These are phyloP conservation scores for Sebastiscus tertius DNA, from an alignment of 2,797 vertebrate species.

Conservation along the genomic window DNA sequence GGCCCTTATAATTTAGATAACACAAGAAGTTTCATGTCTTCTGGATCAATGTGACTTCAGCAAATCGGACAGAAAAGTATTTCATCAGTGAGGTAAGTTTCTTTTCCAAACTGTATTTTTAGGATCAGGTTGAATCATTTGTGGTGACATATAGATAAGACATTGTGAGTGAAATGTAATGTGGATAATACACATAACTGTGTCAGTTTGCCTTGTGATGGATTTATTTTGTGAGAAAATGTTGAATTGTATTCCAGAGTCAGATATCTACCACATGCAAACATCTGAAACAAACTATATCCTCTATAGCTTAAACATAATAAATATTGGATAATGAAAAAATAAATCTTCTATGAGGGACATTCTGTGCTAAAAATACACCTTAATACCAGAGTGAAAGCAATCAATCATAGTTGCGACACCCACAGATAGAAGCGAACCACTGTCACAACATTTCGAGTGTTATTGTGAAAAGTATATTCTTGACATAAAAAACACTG, in stretches of 20 bases:
- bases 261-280: neutral
- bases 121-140: neutral
- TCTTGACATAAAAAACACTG: neutral
- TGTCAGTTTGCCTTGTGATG: neutral
- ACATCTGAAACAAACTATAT: neutral
- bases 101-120: neutral
- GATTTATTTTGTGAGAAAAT: neutral
- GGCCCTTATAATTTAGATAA: neutral
- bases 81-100: slow-evolving; percentile 53
- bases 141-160: neutral
- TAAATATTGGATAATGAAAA: neutral
- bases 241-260: neutral
- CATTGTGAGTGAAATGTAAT: neutral
- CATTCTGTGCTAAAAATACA: neutral
- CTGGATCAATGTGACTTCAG: slow-evolving; percentile 20
- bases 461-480: neutral
- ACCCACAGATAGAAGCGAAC: neutral
- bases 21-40: neutral
- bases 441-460: neutral
- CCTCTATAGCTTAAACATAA: neutral
- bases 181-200: neutral
- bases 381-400: neutral
- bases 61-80: neutral
- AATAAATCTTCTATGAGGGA: neutral
- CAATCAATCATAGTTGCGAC: neutral